Base-by-base conservation (phyloP, 2,888 invertebrate genomes). In the Sinodicranocentrus sp. region DNA sequence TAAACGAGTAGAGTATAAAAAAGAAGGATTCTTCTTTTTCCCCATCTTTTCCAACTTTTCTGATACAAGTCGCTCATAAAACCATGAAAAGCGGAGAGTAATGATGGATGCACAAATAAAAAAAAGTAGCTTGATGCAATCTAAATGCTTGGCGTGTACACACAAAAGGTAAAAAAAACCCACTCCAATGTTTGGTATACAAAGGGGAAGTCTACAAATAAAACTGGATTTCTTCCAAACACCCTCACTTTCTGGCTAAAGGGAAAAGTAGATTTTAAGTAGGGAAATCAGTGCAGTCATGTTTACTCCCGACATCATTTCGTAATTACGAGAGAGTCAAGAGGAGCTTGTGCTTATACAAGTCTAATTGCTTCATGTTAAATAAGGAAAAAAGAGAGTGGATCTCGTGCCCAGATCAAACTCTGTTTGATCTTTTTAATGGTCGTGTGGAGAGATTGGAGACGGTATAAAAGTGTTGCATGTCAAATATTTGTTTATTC, bases 351-450 rank as follows among this genome's bases (percentile, higher is more conserved):
- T 19, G 21, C 10, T 17, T 10, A 52, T 19, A 54, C 10, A 8
- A 1, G n/a, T n/a, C n/a, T n/a, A n/a, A n/a, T n/a, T n/a, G n/a
- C n/a, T n/a, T n/a, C n/a, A n/a, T n/a, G n/a, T n/a, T n/a, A n/a
- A n/a, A n/a, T n/a, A n/a, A n/a, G n/a, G n/a, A n/a, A n/a, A n/a
- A n/a, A n/a, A n/a, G 1, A 21, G 1, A 2, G 2, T 19, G 10
- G 21, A 54, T 19, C 25, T 15, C 5, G 13, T 26, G 25, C 15
- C n/a, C 23, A 59, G 26, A 59, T 26, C 25, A 59, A 59, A 28
- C 44, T 21, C 15, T 25, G 75, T 65, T 63, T 63, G 63, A 65
- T 65, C 75, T 75, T 65, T 65, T 65, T 75, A 65, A 65, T 75
- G 52, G 63, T 13, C 48, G 23, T 15, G 48, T 44, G 15, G n/a